Evolutionary conservation across 2,888 invertebrate genomes (phyloP), one percentile per base, ranked within the genome.

Genomic region (Dascillus cervinus): DNA sequence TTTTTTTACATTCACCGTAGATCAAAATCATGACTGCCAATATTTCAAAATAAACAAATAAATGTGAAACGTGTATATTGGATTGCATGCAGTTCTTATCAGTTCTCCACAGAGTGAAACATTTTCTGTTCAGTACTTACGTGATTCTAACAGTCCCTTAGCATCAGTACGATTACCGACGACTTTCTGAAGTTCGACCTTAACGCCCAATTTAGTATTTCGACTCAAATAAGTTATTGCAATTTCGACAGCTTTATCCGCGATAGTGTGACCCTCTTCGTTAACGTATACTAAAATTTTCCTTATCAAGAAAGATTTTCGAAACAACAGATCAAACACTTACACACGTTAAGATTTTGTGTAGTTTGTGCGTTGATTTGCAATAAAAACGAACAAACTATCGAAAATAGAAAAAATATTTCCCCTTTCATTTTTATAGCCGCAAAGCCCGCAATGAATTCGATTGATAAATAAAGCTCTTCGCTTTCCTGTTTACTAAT

Each of bases 131-230:
- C 13, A 11, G 25, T 29, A 52, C 70, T 71, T 70, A 84, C 85
- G 71, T 55, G 76, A 67, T 63, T 82, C 81, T 43, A 86, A 63
- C 43, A 84, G 68, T 12, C 71, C 67, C 55, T 79, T 78, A 8
- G 83, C 80, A 54, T 85, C 84, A 0, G 79, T 75, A 46, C 80
- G 71, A 58, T 82, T 82, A 1, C 79, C 79, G 20, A 80, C 75
- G 21, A 80, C 77, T 33, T 73, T 71, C 28, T 71, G 68, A 1
- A 74, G 67, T 31, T 78, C 80, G 34, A 71, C 69, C 19, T 75
- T 75, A 4, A 84, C 61, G 1, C 80, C 81, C 37, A 82, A 66
- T 50, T 70, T 75, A 3, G 78, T 75, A 55, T 79, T 82, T 37
- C 80, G 74, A 47, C 79, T 73, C 8, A 84, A 69, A 58, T 78